A percentile compares a stretch with the other conserved stretches of the same genome.
phyloP scores from a whole-genome alignment of 1,140 invertebrate genomes.

The Zophobas atratus region DNA sequence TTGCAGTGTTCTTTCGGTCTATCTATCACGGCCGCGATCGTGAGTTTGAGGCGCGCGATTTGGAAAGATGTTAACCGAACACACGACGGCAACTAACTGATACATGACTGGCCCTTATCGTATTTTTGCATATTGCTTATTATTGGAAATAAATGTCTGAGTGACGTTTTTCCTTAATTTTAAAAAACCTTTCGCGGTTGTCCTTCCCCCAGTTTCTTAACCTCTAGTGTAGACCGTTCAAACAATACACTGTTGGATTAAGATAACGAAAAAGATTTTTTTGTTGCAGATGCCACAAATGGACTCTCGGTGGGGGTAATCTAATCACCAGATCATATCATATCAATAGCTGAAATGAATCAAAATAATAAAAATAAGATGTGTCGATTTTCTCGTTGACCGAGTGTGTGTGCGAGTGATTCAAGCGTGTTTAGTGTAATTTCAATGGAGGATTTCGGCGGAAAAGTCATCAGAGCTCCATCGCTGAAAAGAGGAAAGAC shows the following conservation, averaged over 20 bases:
- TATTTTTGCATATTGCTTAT: no score
- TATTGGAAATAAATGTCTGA: no score
- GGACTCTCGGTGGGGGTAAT: background rate
- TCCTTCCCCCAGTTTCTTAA: no score
- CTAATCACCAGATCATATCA: background rate
- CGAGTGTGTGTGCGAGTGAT: background rate
- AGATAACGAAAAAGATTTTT: background rate
- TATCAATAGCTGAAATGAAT: background rate
- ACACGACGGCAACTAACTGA: no score
- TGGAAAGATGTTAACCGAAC: no score
- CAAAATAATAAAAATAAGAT: background rate
- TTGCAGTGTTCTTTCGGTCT: no score
- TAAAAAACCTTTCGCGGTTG: background rate
- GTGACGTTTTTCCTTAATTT: background rate
- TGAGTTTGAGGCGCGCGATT: no score
- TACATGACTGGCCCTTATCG: no score
- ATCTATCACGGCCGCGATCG: no score
- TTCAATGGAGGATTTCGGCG: conserved; percentile 51
- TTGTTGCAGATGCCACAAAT: background rate
- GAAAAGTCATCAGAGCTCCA: conserved; percentile 77
- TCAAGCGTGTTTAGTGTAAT: background rate
- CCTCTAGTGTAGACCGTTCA: no score
- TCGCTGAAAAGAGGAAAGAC: conserved; percentile 81
- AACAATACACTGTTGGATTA: background rate
- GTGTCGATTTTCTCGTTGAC: background rate